A percentile compares a stretch with the other conserved stretches of the same genome.
These are phyloP conservation scores for Drosophila kikkawai DNA, from an alignment of 1,140 invertebrate genomes.

Conservation along the genomic window DNA sequence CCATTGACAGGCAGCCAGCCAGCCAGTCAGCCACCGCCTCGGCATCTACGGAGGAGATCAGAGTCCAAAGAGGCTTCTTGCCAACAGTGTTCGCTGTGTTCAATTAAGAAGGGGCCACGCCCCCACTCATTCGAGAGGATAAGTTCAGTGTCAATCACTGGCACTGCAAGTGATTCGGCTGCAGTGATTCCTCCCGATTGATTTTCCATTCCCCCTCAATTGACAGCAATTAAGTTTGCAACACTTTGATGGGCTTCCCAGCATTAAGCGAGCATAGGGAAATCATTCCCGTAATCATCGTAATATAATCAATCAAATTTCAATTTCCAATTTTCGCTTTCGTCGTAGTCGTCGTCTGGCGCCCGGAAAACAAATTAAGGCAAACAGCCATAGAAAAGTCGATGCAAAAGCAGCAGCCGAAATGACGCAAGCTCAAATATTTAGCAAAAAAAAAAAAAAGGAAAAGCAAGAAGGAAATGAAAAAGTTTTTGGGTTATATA, in stretches of 20 bases:
- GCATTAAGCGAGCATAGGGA: constrained; percentile 33
- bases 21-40: not conserved
- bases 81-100: constrained; percentile 20
- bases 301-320: constrained; percentile 51
- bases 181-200: constrained; percentile 26
- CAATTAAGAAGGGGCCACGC: constrained; percentile 5
- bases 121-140: constrained; percentile 14
- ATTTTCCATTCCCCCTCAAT: constrained; percentile 47
- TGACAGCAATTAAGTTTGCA: constrained; percentile 55
- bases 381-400: constrained; percentile 51
- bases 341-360: constrained; percentile 5
- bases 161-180: constrained; percentile 19
- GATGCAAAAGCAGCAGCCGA: constrained; percentile 16
- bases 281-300: not conserved
- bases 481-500: constrained; percentile 17
- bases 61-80: constrained; percentile 45
- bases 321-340: constrained; percentile 52
- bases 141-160: constrained; percentile 41
- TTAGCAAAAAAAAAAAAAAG: constrained; percentile 24
- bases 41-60: constrained; percentile 12
- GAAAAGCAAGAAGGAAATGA: constrained; percentile 25
- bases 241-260: constrained; percentile 5
- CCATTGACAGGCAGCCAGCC: constrained; percentile 16
- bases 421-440: constrained; percentile 38
- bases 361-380: constrained; percentile 51